phyloP scores from a whole-genome alignment of 2,113 vertebrate species.

The Epinephelus fuscoguttatus region DNA sequence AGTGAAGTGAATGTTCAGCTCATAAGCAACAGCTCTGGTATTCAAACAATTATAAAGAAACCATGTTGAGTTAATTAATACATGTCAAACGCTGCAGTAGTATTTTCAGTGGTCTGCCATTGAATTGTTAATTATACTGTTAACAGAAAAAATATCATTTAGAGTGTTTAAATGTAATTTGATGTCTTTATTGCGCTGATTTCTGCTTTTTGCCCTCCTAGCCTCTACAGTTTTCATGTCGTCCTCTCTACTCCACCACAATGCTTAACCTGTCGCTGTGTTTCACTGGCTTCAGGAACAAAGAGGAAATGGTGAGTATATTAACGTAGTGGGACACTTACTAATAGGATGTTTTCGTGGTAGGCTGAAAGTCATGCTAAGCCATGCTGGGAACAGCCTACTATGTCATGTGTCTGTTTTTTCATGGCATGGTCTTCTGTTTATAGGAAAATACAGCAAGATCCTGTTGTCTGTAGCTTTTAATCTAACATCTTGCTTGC shows the following conservation, averaged over 20 bases:
- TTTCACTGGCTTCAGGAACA: slow-evolving; percentile 96
- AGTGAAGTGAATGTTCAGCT: too few relatives aligned
- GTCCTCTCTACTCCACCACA: slow-evolving; percentile 93
- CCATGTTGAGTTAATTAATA: too few relatives aligned
- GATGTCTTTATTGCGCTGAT: neutral
- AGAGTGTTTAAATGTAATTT: neutral
- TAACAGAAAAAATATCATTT: neutral
- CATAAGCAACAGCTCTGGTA: too few relatives aligned
- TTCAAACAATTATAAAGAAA: too few relatives aligned
- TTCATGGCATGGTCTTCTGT: too few relatives aligned
- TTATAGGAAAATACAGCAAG: too few relatives aligned
- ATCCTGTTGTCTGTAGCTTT: too few relatives aligned
- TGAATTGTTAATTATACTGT: neutral
- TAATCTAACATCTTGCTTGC: too few relatives aligned
- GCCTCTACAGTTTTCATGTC: slow-evolving; percentile 93
- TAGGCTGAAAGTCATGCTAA: too few relatives aligned
- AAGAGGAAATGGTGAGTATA: slow-evolving; percentile 94
- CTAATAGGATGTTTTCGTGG: too few relatives aligned
- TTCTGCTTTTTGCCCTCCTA: slow-evolving; percentile 50
- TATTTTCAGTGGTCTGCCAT: neutral
- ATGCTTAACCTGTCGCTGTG: slow-evolving; percentile 96
- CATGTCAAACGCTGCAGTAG: neutral
- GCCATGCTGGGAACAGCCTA: too few relatives aligned
- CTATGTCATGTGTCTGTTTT: too few relatives aligned
- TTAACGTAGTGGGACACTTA: neutral